Percentiles rank a stretch among this genome's conserved stretches.
phyloP scores from a whole-genome alignment of 1,140 invertebrate species.

The Zaprionus camerounensis region DNA sequence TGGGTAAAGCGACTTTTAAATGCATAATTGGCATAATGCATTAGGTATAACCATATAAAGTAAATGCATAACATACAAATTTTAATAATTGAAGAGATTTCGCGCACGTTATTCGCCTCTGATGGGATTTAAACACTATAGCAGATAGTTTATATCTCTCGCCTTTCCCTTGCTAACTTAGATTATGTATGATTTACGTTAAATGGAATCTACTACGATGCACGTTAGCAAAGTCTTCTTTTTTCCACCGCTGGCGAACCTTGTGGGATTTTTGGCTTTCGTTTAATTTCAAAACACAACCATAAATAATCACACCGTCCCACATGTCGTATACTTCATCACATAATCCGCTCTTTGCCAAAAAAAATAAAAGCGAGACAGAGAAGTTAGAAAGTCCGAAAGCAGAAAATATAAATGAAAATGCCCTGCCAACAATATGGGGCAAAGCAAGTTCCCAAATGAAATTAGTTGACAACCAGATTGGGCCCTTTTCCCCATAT shows the following conservation, averaged over 20 bases:
- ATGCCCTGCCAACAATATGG: conserved; percentile 29
- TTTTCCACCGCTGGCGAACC: neutral
- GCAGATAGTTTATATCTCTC: neutral
- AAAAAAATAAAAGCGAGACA: conserved; percentile 23
- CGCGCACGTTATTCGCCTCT: neutral
- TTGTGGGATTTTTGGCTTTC: conserved; percentile 21
- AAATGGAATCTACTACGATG: neutral
- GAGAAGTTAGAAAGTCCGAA: neutral
- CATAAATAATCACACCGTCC: conserved; percentile 34
- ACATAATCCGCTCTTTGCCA: conserved; percentile 52
- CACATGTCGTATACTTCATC: conserved; percentile 44
- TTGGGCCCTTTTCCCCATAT: conserved; percentile 32
- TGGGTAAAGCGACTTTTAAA: neutral
- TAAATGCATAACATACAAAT: too few relatives aligned
- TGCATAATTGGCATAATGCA: neutral
- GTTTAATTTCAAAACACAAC: conserved; percentile 44
- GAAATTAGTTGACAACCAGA: conserved; percentile 75
- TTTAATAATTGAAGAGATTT: neutral
- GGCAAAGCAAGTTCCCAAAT: conserved; percentile 44
- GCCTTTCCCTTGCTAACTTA: neutral
- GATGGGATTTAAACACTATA: too few relatives aligned
- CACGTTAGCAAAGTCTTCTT: neutral
- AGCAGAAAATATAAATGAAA: conserved; percentile 13
- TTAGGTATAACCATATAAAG: too few relatives aligned
- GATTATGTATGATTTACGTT: neutral